Percentiles rank a stretch among this genome's conserved stretches.
Conservation (phyloP, 2,113 vertebrate species). For the Damaliscus lunatus region DNA sequence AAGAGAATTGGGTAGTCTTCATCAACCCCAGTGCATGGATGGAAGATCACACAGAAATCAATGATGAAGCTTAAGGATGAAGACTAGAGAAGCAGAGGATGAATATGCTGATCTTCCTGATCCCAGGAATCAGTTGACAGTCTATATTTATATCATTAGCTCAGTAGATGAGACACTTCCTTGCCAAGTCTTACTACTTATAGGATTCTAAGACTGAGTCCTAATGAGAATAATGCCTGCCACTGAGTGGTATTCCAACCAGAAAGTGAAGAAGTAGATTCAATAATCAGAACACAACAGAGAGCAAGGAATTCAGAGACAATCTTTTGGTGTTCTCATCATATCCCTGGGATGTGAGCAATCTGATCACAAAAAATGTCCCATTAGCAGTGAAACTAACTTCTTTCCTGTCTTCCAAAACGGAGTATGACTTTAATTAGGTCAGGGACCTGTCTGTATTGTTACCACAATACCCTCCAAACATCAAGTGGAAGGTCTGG, state of each 20-base stretch:
- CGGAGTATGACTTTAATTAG: background rate
- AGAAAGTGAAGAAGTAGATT: background rate
- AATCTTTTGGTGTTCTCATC: background rate
- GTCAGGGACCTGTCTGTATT: background rate
- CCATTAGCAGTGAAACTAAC: background rate
- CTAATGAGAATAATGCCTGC: background rate
- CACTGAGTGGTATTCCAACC: background rate
- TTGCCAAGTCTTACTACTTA: background rate
- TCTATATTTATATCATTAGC: background rate
- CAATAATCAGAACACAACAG: background rate
- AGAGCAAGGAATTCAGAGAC: background rate
- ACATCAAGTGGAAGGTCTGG: background rate
- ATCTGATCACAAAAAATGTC: background rate
- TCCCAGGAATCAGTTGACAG: background rate
- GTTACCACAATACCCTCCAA: background rate
- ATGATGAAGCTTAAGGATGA: background rate
- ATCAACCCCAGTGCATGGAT: too few species aligned
- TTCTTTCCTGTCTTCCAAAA: background rate
- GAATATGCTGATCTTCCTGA: background rate
- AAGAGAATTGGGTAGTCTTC: background rate
- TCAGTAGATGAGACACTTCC: background rate
- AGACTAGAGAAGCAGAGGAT: background rate
- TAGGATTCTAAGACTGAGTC: background rate
- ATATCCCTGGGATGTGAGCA: background rate
- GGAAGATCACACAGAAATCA: background rate